These are phyloP conservation scores for Dreissena rostriformis DNA, from an alignment of 1,140 invertebrate species.

Conservation along the genomic window DNA sequence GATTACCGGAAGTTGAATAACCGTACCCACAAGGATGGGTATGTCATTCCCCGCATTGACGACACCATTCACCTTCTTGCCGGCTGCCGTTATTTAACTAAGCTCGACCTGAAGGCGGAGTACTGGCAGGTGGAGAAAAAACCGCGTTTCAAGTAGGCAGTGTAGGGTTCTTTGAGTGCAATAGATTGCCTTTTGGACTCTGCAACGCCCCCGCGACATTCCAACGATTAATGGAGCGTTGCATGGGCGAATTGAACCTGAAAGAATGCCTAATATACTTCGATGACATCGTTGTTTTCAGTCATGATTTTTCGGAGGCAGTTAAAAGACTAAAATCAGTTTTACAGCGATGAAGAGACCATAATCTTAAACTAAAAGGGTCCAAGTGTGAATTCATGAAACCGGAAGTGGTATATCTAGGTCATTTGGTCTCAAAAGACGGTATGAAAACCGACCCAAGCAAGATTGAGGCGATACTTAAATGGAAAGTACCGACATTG, in stretches of 20 bases:
- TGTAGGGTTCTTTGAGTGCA: neutral
- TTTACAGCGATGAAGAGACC: conserved; percentile 13
- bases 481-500: neutral
- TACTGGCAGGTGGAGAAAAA: conserved; percentile 28
- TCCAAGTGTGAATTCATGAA: conserved; percentile 61
- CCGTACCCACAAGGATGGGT: conserved; percentile 1
- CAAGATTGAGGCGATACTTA: neutral
- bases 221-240: neutral
- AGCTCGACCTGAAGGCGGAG: neutral
- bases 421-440: conserved; percentile 46
- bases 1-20: neutral
- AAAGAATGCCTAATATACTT: conserved; percentile 51
- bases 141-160: conserved; percentile 14
- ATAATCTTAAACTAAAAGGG: conserved; percentile 56
- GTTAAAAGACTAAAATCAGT: conserved; percentile 26
- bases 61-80: conserved; percentile 11
- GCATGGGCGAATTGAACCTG: conserved; percentile 31
- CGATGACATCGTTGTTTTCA: conserved; percentile 58
- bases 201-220: conserved; percentile 1
- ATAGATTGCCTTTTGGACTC: conserved; percentile 3
- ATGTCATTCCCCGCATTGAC: neutral
- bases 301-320: conserved; percentile 32
- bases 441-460: conserved; percentile 4
- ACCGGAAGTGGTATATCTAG: conserved; percentile 62
- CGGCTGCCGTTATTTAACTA: neutral